A percentile compares a stretch with the other conserved stretches of the same genome.
Conservation (phyloP, 53 echinoderm and acorn worm species). For the Temnopleurus reevesii region DNA sequence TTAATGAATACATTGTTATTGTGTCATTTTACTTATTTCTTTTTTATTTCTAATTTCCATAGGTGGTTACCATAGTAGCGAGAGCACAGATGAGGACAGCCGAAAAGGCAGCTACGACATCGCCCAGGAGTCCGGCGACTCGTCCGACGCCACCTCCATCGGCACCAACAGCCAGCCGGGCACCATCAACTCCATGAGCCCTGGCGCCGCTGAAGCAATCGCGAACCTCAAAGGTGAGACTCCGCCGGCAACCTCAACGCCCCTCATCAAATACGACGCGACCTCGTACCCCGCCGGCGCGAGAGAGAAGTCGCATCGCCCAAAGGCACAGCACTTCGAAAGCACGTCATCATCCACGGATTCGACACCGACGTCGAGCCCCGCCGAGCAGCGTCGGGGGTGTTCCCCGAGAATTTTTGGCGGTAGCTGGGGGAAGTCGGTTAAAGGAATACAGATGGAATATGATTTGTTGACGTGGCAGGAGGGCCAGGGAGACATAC, state of each 20-base stretch:
- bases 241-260: not conserved
- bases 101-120: conserved; percentile 39
- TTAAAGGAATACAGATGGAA: not conserved
- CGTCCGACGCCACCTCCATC: conserved; percentile 2
- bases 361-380: not conserved
- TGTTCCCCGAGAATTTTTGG: not conserved
- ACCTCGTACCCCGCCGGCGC: not conserved
- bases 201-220: conserved; percentile 26
- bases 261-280: not conserved
- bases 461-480: not conserved
- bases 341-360: not conserved
- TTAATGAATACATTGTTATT: too few species aligned
- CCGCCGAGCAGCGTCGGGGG: not conserved
- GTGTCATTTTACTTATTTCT: not conserved
- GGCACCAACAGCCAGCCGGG: conserved; percentile 16
- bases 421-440: not conserved
- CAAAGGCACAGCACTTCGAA: not conserved
- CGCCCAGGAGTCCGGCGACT: not conserved
- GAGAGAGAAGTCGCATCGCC: not conserved
- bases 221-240: conserved; percentile 34
- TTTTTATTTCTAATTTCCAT: not conserved
- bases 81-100: conserved; percentile 36
- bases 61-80: conserved; percentile 28
- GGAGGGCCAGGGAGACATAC: not conserved
- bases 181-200: conserved; percentile 2